Evolutionary conservation across 2,888 invertebrate species (phyloP), one percentile per base, ranked within the genome.

Genomic region (Drosophila prolongata): DNA sequence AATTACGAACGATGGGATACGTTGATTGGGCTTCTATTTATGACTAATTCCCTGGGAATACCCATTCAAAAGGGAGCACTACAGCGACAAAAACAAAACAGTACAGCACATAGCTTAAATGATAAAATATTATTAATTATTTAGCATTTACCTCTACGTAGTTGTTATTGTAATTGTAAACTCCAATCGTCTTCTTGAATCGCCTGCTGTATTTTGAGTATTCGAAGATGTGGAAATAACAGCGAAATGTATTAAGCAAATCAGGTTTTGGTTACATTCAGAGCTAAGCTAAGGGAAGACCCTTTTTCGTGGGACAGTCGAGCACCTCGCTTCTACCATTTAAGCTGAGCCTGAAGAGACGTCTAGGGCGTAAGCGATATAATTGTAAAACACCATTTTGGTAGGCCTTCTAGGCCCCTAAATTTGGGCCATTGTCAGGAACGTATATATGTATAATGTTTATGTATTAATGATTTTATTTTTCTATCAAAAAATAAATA

Each of bases 101-200:
- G 53, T 44, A 46, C 52, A 70, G 43, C 54, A 62, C 46, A 46
- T 34, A 38, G 49, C 58, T 57, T 59, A 44, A 59, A 72, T 50
- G 53, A 49, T 62, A 65, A 55, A 56, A 42, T 79, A 72, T 62
- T 71, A 50, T 76, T 67, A 79, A 81, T 24, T 73, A 49, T 76
- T 77, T 86, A 82, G 87, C 86, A 79, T 80, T 83, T 77, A 82
- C 60, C 35, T 44, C 42, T 57, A 56, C 40, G 60, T 78, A 83
- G 70, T 75, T 77, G 72, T 82, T 80, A 72, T 55, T 69, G 60
- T 82, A 82, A 61, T 69, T 72, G 65, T 72, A 66, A 65, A 65
- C 27, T 73, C 61, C 49, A 44, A 59, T 54, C 10, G 68, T 73
- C 79, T 76, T 75, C 78, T 70, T 52, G 13, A 50, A 24, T 46